A percentile compares a stretch with the other conserved stretches of the same genome.
These are phyloP conservation scores for Echeneis naucrates DNA, from an alignment of 2,797 vertebrate genomes.

Conservation along the genomic window DNA sequence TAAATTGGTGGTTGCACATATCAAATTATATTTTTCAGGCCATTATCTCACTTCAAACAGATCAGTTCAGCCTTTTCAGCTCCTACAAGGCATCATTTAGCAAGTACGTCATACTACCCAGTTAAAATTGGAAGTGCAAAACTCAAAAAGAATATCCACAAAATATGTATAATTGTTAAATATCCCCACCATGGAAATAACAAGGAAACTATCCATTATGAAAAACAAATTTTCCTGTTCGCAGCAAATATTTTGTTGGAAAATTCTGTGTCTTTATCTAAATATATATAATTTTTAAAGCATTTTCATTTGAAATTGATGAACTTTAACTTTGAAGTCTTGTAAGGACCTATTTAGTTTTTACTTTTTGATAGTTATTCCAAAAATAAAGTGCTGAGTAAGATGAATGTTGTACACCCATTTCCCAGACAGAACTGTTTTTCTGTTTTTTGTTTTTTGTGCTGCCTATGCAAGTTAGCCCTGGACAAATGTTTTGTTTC, in stretches of 20 bases:
- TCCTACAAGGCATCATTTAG: constrained; percentile 36
- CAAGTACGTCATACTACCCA: background rate
- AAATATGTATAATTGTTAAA: constrained; percentile 18
- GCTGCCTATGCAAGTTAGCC: constrained; percentile 91
- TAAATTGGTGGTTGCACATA: constrained; percentile 54
- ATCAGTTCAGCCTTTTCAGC: constrained; percentile 17
- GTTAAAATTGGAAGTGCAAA: constrained; percentile 7
- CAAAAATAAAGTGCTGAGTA: constrained; percentile 45
- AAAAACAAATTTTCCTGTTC: background rate
- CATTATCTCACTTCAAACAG: constrained; percentile 35
- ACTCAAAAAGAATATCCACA: constrained; percentile 9
- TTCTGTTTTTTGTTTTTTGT: constrained; percentile 45
- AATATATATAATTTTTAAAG: constrained; percentile 22
- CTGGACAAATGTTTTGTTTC: constrained; percentile 66
- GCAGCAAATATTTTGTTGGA: constrained; percentile 7
- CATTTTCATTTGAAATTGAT: constrained; percentile 39
- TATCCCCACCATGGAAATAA: constrained; percentile 1
- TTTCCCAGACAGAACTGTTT: constrained; percentile 33
- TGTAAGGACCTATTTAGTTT: constrained; percentile 57
- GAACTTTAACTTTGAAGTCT: constrained; percentile 32
- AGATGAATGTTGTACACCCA: constrained; percentile 33
- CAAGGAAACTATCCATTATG: background rate
- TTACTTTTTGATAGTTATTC: constrained; percentile 40
- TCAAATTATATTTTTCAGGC: constrained; percentile 17
- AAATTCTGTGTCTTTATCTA: constrained; percentile 20